Conservation (phyloP, 2,888 invertebrate species). For the Barypeithes pellucidus region DNA sequence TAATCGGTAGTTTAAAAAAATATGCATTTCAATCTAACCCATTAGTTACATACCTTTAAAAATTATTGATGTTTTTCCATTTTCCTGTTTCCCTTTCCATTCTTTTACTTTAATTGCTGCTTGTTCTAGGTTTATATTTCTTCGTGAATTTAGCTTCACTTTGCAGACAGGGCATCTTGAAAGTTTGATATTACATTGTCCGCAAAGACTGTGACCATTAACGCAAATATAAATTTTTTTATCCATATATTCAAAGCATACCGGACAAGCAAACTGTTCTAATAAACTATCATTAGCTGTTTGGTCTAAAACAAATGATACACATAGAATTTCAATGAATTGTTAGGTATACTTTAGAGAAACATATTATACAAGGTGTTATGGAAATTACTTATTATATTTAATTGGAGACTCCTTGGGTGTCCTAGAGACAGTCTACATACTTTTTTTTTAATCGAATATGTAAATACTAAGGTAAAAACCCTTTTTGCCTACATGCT, state of each 20-base stretch:
- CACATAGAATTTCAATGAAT: no score
- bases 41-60: background rate
- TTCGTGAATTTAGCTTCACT: constrained; percentile 5
- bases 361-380: no score
- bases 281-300: constrained; percentile 19
- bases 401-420: no score
- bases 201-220: constrained; percentile 36
- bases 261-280: constrained; percentile 31
- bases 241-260: constrained; percentile 38
- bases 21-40: no score
- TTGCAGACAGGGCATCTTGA: constrained; percentile 34
- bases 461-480: no score
- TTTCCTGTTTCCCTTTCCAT: constrained; percentile 13
- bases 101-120: constrained; percentile 30
- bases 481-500: no score
- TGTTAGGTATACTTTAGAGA: no score
- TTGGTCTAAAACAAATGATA: background rate
- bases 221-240: constrained; percentile 32
- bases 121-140: constrained; percentile 38
- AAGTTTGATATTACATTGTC: constrained; percentile 20
- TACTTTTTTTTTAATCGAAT: no score
- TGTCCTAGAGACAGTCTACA: no score
- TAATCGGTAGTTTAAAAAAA: no score
- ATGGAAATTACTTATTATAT: no score
- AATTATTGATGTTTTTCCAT: background rate